Conservation (phyloP, 2,888 invertebrate genomes). For the Lottia scabra region DNA sequence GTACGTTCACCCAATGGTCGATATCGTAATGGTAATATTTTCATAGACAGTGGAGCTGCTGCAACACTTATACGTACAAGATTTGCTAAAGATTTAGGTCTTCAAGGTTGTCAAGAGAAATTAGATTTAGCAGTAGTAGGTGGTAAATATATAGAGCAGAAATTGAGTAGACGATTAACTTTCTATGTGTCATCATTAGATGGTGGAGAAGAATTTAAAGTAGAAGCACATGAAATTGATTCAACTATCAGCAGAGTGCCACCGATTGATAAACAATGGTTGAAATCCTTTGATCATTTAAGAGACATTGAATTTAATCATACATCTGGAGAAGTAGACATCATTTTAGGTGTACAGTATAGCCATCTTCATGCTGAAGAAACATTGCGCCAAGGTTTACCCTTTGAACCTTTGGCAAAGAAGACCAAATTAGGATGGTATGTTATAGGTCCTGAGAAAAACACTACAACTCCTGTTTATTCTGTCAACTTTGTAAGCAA, state of each 20-base stretch:
- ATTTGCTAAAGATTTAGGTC: slow-evolving; percentile 15
- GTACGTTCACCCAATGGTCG: slow-evolving; percentile 16
- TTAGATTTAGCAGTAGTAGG: slow-evolving; percentile 10
- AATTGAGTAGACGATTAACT: neutral
- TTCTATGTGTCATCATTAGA: slow-evolving; percentile 13
- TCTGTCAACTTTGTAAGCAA: too few relatives aligned
- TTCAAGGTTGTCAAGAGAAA: slow-evolving; percentile 15
- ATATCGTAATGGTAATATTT: slow-evolving; percentile 14
- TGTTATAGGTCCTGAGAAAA: slow-evolving; percentile 18
- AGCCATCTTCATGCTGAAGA: slow-evolving; percentile 20
- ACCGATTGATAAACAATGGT: slow-evolving; percentile 5
- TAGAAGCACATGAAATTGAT: slow-evolving; percentile 21
- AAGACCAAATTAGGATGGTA: slow-evolving; percentile 20
- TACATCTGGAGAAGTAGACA: slow-evolving; percentile 11
- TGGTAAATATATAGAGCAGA: neutral
- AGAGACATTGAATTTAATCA: neutral
- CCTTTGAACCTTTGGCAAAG: slow-evolving; percentile 19
- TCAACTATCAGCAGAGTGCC: slow-evolving; percentile 17
- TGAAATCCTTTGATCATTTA: neutral
- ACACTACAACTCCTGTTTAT: neutral
- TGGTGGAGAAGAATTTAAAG: slow-evolving; percentile 14
- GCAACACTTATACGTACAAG: slow-evolving; percentile 10
- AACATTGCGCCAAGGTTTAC: slow-evolving; percentile 9
- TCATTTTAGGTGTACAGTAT: slow-evolving; percentile 21
- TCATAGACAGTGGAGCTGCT: slow-evolving; percentile 20